Base-by-base conservation (phyloP, 2,113 vertebrate genomes). In the Nothoprocta perdicaria region DNA sequence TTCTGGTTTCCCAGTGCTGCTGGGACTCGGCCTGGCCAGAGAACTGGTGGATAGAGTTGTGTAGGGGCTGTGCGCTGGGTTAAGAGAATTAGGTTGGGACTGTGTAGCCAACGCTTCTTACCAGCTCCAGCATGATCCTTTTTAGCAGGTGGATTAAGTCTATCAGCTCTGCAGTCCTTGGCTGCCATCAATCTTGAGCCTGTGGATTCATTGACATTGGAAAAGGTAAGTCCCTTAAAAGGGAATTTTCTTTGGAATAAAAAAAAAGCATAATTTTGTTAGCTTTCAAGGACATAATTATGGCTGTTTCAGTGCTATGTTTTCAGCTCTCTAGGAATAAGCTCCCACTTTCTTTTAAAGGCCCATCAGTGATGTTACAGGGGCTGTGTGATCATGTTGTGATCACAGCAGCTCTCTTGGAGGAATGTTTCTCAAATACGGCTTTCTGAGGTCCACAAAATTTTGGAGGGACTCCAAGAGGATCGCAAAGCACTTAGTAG, bases 131-230 rank as follows among this genome's bases (percentile, higher is more conserved):
- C 94, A 86, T 93, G 96, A 95, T 93, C 91, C 92, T 96, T 96
- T 95, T 94, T 93, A 96, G 96, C 96, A 96, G 95, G 95, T 96
- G 96, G 94, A 96, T 95, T 96, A 95, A 95, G 62, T 95, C 94
- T 92, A 52, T 93, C 92, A 94, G 45, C 76, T 92, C 96, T 94
- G 80, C 95, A 92, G 87, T 93, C 91, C 82, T 71, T 96, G 94
- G 82, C 82, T 95, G 95, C 94, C 92, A 68, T 91, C 92, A 92
- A 43, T 80, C 69, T 94, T 94, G 92, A 96, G 85, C 90, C 77
- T 93, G 80, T 92, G 89, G 94, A 96, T 96, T 94, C 92, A 2
- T 89, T 96, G 89, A 29, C 92, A 58, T 91, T 75, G 94, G 91
- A 95, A 61, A 94, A 96, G 96, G 96, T 96, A 96, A 96, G 96